These are phyloP conservation scores for Drosophila cognata DNA, from an alignment of 2,888 invertebrate species.

Conservation along the genomic window DNA sequence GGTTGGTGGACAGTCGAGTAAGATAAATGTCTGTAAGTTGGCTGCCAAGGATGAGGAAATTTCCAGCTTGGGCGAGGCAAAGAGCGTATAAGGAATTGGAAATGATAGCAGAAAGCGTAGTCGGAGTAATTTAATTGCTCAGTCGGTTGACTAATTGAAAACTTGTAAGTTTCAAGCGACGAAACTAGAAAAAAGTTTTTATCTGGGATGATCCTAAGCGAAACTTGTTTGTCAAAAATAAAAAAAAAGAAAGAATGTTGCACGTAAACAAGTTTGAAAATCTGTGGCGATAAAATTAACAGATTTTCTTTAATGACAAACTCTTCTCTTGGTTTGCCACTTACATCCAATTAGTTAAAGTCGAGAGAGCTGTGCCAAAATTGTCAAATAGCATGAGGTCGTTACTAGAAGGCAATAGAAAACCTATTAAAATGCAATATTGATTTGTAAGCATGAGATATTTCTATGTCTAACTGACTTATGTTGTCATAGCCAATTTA, in stretches of 20 bases:
- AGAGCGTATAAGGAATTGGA: slow-evolving; percentile 22
- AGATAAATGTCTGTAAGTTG: slow-evolving; percentile 70
- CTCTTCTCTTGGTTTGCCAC: not conserved
- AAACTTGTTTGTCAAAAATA: slow-evolving; percentile 45
- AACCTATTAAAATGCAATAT: slow-evolving; percentile 40
- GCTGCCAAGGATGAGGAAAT: slow-evolving; percentile 15
- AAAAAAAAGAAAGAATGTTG: not conserved
- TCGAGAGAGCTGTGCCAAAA: not conserved
- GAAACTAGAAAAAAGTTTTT: slow-evolving; percentile 55
- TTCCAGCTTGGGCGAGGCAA: slow-evolving; percentile 15
- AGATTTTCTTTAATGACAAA: slow-evolving; percentile 2
- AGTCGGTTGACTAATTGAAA: slow-evolving; percentile 78
- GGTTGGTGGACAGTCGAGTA: slow-evolving; percentile 39
- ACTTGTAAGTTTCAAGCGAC: slow-evolving; percentile 57
- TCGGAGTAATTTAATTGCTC: slow-evolving; percentile 69
- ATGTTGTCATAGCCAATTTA: slow-evolving; percentile 49
- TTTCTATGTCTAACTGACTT: slow-evolving; percentile 22
- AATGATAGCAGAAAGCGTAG: slow-evolving; percentile 33
- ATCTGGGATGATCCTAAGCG: slow-evolving; percentile 24
- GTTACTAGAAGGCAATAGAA: slow-evolving; percentile 25
- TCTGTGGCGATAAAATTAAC: slow-evolving; percentile 29
- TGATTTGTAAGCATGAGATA: slow-evolving; percentile 33
- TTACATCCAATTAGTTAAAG: not conserved
- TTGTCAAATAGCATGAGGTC: not conserved
- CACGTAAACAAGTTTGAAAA: slow-evolving; percentile 11